phyloP scores from a whole-genome alignment of 2,797 vertebrate genomes.

The Eulemur albifrons region DNA sequence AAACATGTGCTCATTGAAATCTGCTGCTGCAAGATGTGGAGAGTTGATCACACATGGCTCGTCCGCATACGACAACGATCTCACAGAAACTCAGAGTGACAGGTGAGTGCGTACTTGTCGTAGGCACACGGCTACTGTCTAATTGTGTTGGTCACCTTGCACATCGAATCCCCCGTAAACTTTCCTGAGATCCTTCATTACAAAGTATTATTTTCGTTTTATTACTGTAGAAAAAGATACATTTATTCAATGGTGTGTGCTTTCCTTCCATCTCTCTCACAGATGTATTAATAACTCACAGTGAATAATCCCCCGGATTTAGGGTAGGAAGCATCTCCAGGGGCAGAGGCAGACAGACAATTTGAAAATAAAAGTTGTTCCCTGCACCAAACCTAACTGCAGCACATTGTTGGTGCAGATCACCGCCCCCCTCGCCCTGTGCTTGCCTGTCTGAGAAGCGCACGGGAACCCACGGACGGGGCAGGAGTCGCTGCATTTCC shows the following conservation, averaged over 20 bases:
- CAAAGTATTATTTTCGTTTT: neutral
- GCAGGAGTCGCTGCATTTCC: neutral
- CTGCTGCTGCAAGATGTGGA: neutral
- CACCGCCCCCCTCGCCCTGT: too few relatives aligned
- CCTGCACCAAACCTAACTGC: neutral
- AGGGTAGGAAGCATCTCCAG: neutral
- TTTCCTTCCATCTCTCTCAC: neutral
- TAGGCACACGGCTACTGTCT: too few relatives aligned
- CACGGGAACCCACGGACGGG: accelerated
- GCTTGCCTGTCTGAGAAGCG: too few relatives aligned
- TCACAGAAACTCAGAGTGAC: neutral
- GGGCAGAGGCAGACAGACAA: neutral
- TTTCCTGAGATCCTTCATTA: neutral
- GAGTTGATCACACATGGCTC: accelerated
- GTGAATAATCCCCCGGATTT: neutral
- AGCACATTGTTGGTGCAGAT: accelerated
- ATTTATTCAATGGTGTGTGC: neutral
- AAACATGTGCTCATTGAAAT: neutral
- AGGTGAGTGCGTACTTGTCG: accelerated
- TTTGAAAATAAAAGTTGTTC: too few relatives aligned
- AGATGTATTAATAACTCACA: neutral
- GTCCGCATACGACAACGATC: accelerated
- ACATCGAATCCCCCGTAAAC: neutral
- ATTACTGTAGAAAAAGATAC: neutral
- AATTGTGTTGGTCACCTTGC: neutral